Percentiles rank a stretch among this genome's conserved stretches.
Conservation (phyloP, 2,888 invertebrate genomes). For the Thalpophila matura region DNA sequence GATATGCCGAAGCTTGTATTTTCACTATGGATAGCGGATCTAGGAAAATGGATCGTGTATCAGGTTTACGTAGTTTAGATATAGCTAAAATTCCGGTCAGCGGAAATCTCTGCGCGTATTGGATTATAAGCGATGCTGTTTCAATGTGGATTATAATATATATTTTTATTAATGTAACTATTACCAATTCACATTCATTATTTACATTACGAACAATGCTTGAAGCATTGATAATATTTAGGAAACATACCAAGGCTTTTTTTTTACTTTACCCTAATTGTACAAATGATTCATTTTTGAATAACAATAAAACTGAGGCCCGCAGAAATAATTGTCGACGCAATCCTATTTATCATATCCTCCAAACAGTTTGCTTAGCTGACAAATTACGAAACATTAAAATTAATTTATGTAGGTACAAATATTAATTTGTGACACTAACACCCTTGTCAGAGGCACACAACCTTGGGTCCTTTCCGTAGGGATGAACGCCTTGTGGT, state of each 20-base stretch:
- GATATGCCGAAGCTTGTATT: conserved; percentile 68
- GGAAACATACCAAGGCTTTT: too few relatives aligned
- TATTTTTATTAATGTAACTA: too few relatives aligned
- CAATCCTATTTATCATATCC: conserved; percentile 25
- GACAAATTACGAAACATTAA: conserved; percentile 65
- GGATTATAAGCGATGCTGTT: conserved; percentile 25
- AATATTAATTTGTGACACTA: conserved; percentile 74
- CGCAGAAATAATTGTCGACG: background rate
- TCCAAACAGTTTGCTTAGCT: conserved; percentile 40
- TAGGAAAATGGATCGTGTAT: conserved; percentile 60
- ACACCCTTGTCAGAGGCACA: conserved; percentile 75
- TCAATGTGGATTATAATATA: too few relatives aligned
- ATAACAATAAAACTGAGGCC: conserved; percentile 30
- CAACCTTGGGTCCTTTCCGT: conserved; percentile 66
- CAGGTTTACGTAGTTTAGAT: conserved; percentile 22
- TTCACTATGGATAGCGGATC: conserved; percentile 58
- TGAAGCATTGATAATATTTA: background rate
- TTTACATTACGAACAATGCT: too few relatives aligned
- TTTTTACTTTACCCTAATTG: background rate
- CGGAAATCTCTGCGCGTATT: conserved; percentile 5
- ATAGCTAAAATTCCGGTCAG: conserved; percentile 35
- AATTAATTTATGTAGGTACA: conserved; percentile 70
- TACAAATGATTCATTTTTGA: conserved; percentile 8
- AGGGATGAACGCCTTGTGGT: conserved; percentile 72
- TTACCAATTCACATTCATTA: too few relatives aligned